Base-by-base conservation (phyloP, 2,113 vertebrate genomes). In the Mormyrus iriodes region DNA sequence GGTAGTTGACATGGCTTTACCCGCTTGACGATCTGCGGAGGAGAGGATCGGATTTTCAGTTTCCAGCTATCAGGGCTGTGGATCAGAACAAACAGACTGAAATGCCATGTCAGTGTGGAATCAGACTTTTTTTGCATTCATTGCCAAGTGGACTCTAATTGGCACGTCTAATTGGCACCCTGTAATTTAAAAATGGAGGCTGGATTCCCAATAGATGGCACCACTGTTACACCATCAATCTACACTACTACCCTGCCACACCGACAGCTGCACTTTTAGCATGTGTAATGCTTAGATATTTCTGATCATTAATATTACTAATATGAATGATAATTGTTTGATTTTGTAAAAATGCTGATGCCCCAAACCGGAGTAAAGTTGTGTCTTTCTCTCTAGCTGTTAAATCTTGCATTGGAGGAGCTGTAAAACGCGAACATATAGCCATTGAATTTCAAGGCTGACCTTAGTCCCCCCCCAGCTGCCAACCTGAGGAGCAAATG, bases 391-490 rank as follows among this genome's bases (percentile, higher is more conserved):
- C 76, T 55, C 31, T n/a, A 49, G 44, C 5, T 53, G n/a, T 12
- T n/a, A 48, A 76, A 13, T 42, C 87, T 88, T 49, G 44, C 27
- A 39, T 9, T n/a, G n/a, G 46, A 76, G 31, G 10, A 83, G 88
- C 12, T 4, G 27, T 55, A 4, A 53, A n/a, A 27, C 9, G 15
- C 31, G 1, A 51, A 39, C 42, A 21, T 46, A 24, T 44, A 88
- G 42, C n/a, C 10, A 27, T 10, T 46, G n/a, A 53, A 82, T 83
- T 88, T 88, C 51, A 53, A 88, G 69, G 49, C 88, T 88, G 69
- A 76, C 88, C 24, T 49, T 51, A 42, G 51, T 48, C n/a, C 24
- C 88, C 51, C 69, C 48, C 19, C 69, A 19, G 27, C 27, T 21
- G 19, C 21, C 49, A 0, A 21, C 48, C 46, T 69, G 65, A 49